Evolutionary conservation across 1,140 invertebrate genomes (phyloP), one percentile per base, ranked within the genome.

Genomic region (Zaprionus tsacasi): DNA sequence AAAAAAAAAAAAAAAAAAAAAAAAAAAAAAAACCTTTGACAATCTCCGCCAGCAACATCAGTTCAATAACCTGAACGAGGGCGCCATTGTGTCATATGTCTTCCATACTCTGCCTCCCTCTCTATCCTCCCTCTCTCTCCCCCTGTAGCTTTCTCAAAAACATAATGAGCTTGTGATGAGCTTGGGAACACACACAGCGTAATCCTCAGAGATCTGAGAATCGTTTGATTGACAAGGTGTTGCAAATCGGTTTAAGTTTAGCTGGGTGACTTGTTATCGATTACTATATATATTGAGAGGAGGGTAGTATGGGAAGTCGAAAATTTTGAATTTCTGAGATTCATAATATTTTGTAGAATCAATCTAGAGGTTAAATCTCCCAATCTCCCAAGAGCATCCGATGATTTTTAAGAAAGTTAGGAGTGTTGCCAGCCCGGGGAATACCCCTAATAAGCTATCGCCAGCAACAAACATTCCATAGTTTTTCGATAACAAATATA

Each of bases 121-220:
- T 12, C 21, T n/a, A n/a, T n/a, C 27, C 13, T 45, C 6, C 27
- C 5, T n/a, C 30, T 1, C 55, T 2, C 55, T 35, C 33, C 11
- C 10, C 36, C 27, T 63, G 0, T 3, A 10, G 10, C 35, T 48
- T 15, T 36, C 33, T 43, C 13, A 15, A 12, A 64, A 12, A 64
- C 68, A 48, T 74, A 74, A 74, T 74, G 71, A 69, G 71, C 65
- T 74, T 74, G 65, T 63, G 50, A 69, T 74, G 71, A 69, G 71
- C 50, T 56, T 57, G 57, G 48, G 21, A 73, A 61, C 11, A 17
- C 50, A 5, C 11, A 17, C 50, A 5, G 17, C 11, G 33, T 17
- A 33, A 21, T 27, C 45, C 17, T 30, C 30, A 45, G 2, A 48
- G 38, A 30, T 30, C 13, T 33, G 15, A 71, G 43, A 73, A 68